These are phyloP conservation scores for Macroglossus sobrinus DNA, from an alignment of 2,113 vertebrate genomes.

Conservation along the genomic window DNA sequence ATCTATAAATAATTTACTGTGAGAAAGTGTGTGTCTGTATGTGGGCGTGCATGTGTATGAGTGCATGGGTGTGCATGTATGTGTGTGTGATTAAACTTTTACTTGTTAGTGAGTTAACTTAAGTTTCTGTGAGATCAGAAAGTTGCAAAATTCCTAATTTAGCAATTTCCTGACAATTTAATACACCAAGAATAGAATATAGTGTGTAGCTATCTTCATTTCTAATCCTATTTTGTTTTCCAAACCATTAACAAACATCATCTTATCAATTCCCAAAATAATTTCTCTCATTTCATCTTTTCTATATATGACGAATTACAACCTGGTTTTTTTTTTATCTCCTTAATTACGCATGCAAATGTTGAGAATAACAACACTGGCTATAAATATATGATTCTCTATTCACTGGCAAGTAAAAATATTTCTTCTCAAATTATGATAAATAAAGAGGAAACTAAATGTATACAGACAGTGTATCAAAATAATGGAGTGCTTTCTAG, in stretches of 20 bases:
- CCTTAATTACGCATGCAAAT: constrained; percentile 80
- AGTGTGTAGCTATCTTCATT: constrained; percentile 38
- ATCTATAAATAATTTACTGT: neutral
- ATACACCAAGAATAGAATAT: constrained; percentile 26
- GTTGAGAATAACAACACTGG: constrained; percentile 70
- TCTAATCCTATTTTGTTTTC: constrained; percentile 55
- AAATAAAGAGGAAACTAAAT: constrained; percentile 78
- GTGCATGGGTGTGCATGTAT: neutral
- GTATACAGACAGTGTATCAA: constrained; percentile 72
- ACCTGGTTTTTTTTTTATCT: constrained; percentile 42
- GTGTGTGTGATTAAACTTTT: neutral
- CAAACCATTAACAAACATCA: constrained; percentile 72
- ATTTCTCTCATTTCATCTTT: constrained; percentile 61
- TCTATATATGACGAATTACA: constrained; percentile 67
- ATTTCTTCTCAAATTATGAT: constrained; percentile 77
- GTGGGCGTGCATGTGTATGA: no score
- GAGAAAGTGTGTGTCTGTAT: neutral
- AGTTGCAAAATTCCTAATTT: constrained; percentile 5
- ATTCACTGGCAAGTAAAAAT: constrained; percentile 73
- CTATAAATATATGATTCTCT: constrained; percentile 67
- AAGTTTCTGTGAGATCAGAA: constrained; percentile 11
- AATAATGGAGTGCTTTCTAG: constrained; percentile 70
- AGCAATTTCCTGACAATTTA: neutral
- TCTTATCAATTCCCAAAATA: constrained; percentile 58
- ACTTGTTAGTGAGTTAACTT: neutral